Percentiles rank a stretch among this genome's conserved stretches.
phyloP scores from a whole-genome alignment of 2,888 invertebrate species.

The Elegia similella region DNA sequence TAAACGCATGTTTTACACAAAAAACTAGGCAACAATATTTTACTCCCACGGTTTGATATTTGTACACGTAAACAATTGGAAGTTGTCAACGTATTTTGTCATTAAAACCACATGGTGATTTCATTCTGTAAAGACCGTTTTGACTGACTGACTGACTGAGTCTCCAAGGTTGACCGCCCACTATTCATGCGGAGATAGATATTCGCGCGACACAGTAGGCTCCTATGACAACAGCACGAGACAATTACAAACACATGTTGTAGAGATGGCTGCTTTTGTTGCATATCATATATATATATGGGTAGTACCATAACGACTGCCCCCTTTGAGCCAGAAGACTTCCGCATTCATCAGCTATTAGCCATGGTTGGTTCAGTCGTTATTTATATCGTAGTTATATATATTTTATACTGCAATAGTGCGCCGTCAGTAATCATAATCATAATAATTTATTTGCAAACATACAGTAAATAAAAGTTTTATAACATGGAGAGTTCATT shows the following conservation, averaged over 20 bases:
- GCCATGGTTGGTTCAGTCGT: no score
- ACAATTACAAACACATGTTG: background rate
- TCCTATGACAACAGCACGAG: background rate
- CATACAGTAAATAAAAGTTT: no score
- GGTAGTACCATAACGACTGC: no score
- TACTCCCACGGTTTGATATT: background rate
- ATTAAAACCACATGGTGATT: background rate
- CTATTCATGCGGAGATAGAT: background rate
- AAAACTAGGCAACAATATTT: background rate
- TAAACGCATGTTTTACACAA: background rate
- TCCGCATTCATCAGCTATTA: no score
- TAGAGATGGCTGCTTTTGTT: no score
- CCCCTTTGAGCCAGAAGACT: no score
- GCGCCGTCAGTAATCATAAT: no score
- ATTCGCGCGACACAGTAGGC: slow-evolving; percentile 6
- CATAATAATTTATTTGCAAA: no score
- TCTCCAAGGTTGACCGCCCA: background rate
- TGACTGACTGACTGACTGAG: background rate
- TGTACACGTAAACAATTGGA: background rate
- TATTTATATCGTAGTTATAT: no score
- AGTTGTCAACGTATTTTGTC: background rate
- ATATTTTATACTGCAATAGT: no score
- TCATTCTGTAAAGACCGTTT: background rate
- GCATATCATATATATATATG: no score
- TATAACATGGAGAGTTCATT: no score